These are phyloP conservation scores for Porites lobata DNA, from an alignment of 92 coral and sea anemone genomes.

Conservation along the genomic window DNA sequence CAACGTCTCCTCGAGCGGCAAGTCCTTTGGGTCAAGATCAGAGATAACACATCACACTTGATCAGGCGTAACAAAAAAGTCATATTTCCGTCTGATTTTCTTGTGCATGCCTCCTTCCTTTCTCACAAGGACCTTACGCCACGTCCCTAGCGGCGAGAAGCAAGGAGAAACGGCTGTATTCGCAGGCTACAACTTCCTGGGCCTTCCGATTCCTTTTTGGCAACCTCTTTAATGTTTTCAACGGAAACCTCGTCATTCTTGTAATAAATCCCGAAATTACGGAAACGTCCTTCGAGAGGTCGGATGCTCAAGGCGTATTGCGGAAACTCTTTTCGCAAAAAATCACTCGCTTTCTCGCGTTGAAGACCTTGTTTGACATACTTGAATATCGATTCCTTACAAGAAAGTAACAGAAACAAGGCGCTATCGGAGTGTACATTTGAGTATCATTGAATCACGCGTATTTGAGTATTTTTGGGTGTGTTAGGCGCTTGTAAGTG, in stretches of 20 bases:
- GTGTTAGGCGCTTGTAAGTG: no score
- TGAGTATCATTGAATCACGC: no score
- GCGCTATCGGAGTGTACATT: no score
- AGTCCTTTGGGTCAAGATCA: not conserved
- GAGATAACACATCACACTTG: not conserved
- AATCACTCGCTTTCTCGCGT: not conserved
- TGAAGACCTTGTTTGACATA: slow-evolving; percentile 14
- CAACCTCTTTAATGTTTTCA: slow-evolving; percentile 26
- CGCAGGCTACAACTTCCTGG: not conserved
- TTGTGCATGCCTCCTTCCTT: slow-evolving; percentile 7
- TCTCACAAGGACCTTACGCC: no score
- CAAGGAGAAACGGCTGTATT: no score
- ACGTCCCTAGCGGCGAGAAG: no score
- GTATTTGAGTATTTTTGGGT: no score
- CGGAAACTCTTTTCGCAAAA: slow-evolving; percentile 7
- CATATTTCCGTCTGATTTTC: slow-evolving; percentile 2
- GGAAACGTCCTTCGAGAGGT: not conserved
- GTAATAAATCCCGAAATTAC: slow-evolving; percentile 20
- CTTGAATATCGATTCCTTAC: not conserved
- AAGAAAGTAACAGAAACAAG: no score
- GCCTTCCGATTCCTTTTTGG: not conserved
- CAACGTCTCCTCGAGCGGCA: not conserved
- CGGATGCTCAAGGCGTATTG: not conserved
- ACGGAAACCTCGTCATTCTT: slow-evolving; percentile 16
- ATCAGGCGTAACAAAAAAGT: not conserved